These are phyloP conservation scores for Aleadryas rufinucha DNA, from an alignment of 2,113 vertebrate species.

Conservation along the genomic window DNA sequence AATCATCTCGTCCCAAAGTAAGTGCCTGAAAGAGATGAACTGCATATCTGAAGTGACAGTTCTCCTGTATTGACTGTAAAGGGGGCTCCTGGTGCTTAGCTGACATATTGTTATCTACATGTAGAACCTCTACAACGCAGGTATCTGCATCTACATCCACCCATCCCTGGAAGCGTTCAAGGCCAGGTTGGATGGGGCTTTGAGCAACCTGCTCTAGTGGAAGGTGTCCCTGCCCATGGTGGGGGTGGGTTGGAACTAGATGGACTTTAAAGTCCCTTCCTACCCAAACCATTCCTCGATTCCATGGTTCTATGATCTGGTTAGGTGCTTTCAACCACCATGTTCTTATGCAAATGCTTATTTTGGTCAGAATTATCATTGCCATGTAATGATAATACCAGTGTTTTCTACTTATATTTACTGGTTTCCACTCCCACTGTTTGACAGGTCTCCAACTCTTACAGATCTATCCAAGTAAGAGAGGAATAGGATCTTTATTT, in stretches of 20 bases:
- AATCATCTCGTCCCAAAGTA: not conserved
- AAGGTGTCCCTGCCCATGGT: not conserved
- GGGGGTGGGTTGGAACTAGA: not conserved
- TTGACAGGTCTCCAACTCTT: not conserved
- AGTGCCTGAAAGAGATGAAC: constrained; percentile 1
- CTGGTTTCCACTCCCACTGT: not conserved
- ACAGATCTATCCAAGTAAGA: not conserved
- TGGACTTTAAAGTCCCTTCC: not conserved
- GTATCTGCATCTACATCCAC: not conserved
- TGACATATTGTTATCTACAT: not conserved
- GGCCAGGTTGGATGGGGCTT: not conserved
- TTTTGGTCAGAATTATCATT: not conserved
- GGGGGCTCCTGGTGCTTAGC: not conserved
- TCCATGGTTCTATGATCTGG: not conserved
- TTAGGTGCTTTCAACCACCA: not conserved
- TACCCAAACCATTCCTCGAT: not conserved
- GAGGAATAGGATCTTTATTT: not conserved
- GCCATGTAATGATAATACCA: not conserved
- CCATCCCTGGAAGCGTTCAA: not conserved
- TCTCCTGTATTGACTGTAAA: not conserved
- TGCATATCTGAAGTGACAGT: not conserved
- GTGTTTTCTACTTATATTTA: not conserved
- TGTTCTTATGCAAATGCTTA: not conserved
- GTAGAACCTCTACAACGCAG: not conserved
- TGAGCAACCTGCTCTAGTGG: not conserved